These are phyloP conservation scores for Anthophora plumipes DNA, from an alignment of 2,888 invertebrate genomes.

Conservation along the genomic window DNA sequence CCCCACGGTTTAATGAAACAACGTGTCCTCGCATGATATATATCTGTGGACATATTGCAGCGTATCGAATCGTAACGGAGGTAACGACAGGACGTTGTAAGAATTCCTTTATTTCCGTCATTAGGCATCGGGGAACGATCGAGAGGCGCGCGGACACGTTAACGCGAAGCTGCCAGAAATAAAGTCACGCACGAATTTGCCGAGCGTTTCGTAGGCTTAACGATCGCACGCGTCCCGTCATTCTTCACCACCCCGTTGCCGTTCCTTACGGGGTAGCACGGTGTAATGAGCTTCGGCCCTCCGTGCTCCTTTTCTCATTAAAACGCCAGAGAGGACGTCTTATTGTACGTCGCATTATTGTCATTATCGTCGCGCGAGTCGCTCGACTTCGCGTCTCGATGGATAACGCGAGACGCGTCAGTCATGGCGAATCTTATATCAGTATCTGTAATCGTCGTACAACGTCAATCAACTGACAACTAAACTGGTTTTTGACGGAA, in stretches of 20 bases:
- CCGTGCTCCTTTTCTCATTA: conserved; percentile 72
- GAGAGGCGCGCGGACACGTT: background rate
- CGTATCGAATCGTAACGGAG: background rate
- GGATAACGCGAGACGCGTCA: conserved; percentile 10
- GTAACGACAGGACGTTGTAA: background rate
- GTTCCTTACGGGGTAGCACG: conserved; percentile 65
- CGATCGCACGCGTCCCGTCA: conserved; percentile 58
- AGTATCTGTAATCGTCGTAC: background rate
- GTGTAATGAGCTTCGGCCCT: conserved; percentile 72
- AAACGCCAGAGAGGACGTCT: conserved; percentile 62
- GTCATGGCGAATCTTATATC: conserved; percentile 23
- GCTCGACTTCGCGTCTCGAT: conserved; percentile 22
- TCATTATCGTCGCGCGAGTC: conserved; percentile 40
- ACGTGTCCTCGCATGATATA: background rate
- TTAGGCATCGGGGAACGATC: conserved; percentile 2
- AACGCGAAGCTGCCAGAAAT: conserved; percentile 37
- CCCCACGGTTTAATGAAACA: background rate
- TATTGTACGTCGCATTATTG: conserved; percentile 63
- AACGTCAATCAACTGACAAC: conserved; percentile 15
- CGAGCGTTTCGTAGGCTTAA: conserved; percentile 46
- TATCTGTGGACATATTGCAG: background rate
- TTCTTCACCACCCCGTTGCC: conserved; percentile 53
- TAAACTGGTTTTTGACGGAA: background rate
- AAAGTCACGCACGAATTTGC: conserved; percentile 50
- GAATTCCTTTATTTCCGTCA: background rate